Conservation (phyloP, 2,113 vertebrate genomes). For the Falco punctatus region DNA sequence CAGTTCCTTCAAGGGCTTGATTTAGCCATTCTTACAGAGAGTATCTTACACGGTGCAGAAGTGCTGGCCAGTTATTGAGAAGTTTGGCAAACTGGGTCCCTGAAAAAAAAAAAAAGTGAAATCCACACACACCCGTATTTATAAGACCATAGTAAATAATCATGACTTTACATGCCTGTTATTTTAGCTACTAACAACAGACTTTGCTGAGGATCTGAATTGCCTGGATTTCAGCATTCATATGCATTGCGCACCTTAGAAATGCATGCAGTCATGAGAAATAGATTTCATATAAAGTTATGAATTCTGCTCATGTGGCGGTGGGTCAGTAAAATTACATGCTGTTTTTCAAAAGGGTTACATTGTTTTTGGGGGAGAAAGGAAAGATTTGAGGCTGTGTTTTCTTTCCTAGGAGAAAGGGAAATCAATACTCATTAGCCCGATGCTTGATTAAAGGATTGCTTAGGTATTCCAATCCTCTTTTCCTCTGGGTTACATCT, state of each 20-base stretch:
- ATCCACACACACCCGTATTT: background rate
- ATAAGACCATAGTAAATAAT: conserved; percentile 11
- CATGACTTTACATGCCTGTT: background rate
- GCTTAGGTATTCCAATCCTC: background rate
- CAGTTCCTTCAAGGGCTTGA: background rate
- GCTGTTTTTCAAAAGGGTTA: background rate
- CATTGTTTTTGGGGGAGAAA: background rate
- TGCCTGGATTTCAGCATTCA: background rate
- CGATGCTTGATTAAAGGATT: background rate
- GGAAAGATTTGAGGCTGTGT: background rate
- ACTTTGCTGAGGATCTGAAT: background rate
- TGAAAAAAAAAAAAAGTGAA: background rate
- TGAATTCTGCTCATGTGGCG: background rate
- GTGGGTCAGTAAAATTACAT: background rate
- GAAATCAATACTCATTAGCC: background rate
- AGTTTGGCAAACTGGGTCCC: background rate
- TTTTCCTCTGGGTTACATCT: background rate
- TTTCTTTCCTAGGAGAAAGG: background rate
- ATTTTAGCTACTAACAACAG: background rate
- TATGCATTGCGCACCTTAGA: background rate
- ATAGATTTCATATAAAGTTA: background rate
- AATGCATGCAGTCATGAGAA: background rate
- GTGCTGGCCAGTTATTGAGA: background rate
- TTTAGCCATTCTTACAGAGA: background rate
- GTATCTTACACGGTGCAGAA: background rate